phyloP scores from a whole-genome alignment of 2,113 vertebrate genomes.

The Gymnarchus niloticus region DNA sequence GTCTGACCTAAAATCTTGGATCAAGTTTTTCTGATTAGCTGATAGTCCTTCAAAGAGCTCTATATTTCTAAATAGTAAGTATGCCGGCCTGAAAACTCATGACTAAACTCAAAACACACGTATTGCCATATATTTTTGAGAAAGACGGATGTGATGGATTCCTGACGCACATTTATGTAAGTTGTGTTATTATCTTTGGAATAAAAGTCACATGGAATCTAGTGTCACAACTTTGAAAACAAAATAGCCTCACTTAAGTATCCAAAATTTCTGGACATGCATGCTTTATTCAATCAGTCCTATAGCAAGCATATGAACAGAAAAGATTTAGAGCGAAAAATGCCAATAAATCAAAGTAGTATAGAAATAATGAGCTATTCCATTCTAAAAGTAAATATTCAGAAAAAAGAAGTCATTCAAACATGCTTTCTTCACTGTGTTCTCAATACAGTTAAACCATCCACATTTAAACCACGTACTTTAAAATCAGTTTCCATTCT shows the following conservation, averaged over 20 bases:
- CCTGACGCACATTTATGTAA: background rate
- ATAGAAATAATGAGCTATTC: background rate
- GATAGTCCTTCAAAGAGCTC: constrained; percentile 11
- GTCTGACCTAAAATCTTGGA: constrained; percentile 12
- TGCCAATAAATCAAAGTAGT: background rate
- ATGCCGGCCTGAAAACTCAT: background rate
- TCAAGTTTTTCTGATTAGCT: constrained; percentile 15
- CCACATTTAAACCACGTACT: background rate
- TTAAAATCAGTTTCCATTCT: constrained; percentile 4
- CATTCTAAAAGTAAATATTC: background rate
- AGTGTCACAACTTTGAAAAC: background rate
- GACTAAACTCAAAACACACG: background rate
- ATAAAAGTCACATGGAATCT: constrained; percentile 2
- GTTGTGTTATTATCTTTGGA: constrained; percentile 9
- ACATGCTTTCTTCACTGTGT: background rate
- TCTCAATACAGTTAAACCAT: background rate
- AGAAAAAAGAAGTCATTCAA: background rate
- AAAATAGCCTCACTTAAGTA: background rate
- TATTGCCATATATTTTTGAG: background rate
- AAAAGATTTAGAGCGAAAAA: background rate
- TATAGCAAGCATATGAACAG: background rate
- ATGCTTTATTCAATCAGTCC: background rate
- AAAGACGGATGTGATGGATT: background rate
- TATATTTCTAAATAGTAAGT: background rate
- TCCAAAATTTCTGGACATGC: background rate